phyloP scores from a whole-genome alignment of 64 coral and sea anemone genomes.

The Stylophora pistillata region DNA sequence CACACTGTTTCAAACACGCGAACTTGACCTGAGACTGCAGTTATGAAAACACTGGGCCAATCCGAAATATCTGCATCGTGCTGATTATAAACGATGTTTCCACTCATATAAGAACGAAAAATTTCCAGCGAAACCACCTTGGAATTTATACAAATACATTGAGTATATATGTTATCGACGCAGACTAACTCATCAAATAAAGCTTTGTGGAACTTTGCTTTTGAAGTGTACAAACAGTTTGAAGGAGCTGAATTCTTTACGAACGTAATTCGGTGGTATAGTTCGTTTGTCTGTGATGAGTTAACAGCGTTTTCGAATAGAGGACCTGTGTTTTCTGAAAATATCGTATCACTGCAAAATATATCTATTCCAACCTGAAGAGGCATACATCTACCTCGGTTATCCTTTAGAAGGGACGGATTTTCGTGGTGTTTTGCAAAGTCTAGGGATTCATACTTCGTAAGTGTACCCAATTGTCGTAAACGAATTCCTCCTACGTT shows the following conservation, averaged over 20 bases:
- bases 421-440: not conserved
- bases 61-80: not conserved
- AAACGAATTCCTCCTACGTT: conserved; percentile 10
- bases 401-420: not conserved
- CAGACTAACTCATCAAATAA: not conserved
- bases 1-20: not conserved
- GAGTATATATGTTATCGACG: not conserved
- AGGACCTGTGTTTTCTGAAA: conserved; percentile 15
- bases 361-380: not conserved
- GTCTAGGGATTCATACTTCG: not conserved
- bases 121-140: too few species aligned
- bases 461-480: not conserved
- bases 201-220: not conserved
- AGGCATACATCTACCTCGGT: not conserved
- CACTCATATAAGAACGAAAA: too few species aligned
- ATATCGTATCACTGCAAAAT: not conserved
- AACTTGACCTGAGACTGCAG: not conserved
- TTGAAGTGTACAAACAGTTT: not conserved
- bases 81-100: too few species aligned
- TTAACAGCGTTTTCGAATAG: not conserved
- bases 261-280: not conserved
- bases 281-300: conserved; percentile 10
- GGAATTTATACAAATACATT: too few species aligned
- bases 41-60: not conserved
- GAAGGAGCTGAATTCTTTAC: not conserved